These are phyloP conservation scores for Drosophila incognita DNA, from an alignment of 2,888 invertebrate species.

Conservation along the genomic window DNA sequence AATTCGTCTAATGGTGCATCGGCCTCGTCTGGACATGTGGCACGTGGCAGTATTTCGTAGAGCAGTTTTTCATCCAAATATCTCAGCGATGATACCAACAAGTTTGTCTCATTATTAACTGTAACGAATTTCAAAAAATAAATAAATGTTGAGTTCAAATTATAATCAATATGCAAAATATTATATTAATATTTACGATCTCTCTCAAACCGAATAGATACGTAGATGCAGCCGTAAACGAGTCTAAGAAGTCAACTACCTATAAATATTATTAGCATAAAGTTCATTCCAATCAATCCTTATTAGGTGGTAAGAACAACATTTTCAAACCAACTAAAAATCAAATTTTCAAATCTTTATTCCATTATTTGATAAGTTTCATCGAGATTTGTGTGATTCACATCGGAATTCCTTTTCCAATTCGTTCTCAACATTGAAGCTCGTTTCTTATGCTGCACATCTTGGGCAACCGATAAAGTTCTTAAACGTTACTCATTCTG, in stretches of 20 bases:
- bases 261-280: background rate
- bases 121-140: background rate
- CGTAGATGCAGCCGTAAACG: background rate
- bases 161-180: background rate
- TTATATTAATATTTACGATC: too few relatives aligned
- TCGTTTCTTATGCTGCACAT: background rate
- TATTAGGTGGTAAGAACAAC: too few relatives aligned
- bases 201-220: too few relatives aligned
- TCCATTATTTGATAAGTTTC: background rate
- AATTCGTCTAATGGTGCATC: constrained; percentile 79
- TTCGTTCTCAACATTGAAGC: background rate
- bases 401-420: background rate
- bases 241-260: background rate
- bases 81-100: constrained; percentile 69
- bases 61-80: constrained; percentile 77
- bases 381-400: background rate
- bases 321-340: background rate
- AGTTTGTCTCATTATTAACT: constrained; percentile 68
- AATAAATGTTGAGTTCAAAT: background rate
- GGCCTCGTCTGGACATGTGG: constrained; percentile 54
- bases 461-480: background rate
- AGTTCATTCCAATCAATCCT: background rate
- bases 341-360: background rate
- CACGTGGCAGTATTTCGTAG: constrained; percentile 69
- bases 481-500: constrained; percentile 3